Base-by-base conservation (phyloP, 2,113 vertebrate genomes). In the Microcebus tavaratra region DNA sequence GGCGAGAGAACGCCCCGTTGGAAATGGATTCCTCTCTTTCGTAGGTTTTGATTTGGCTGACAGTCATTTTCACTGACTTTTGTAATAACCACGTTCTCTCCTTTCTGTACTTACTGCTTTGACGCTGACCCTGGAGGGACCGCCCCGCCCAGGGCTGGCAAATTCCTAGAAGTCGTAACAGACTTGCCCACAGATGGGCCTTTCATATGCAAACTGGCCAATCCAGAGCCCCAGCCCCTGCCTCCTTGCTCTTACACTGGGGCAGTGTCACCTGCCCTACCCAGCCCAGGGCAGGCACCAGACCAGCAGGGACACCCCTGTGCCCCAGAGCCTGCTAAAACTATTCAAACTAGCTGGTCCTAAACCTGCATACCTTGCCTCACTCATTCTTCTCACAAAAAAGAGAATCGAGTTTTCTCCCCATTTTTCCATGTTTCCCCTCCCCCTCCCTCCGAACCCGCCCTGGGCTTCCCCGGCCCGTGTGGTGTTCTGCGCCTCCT, bases 1-100 rank as follows among this genome's bases (percentile, higher is more conserved):
- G 96, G 92, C 92, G 93, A 85, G 78, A 94, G 88, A 91, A 59
- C 67, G 90, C 81, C 73, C 73, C 61, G 1, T 45, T 95, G 92
- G 92, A 98, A 97, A 95, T 13, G 81, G 68, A 36, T 42, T 45
- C 20, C 23, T 88, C 67, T 75, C 39, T 97, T 68, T 0, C 73
- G 31, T 25, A n/a, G 63, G 36, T 75, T 78, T 89, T 72, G 53
- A 94, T 39, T 50, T 78, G 84, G 10, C 55, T 84, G 17, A 4
- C n/a, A 31, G 42, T 29, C 39, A 61, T 86, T 73, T 80, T 39
- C 53, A 15, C 2, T 34, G 79, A 57, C 34, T 87, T 94, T 90
- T 67, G 59, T 29, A 85, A 67, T 48, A 55, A 67, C 13, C 3
- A 13, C 53, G 29, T 76, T 70, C 78, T 72, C 73, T 83, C 20